Evolutionary conservation across 2,797 vertebrate species (phyloP).

Genomic region (Sebastes glaucus): DNA sequence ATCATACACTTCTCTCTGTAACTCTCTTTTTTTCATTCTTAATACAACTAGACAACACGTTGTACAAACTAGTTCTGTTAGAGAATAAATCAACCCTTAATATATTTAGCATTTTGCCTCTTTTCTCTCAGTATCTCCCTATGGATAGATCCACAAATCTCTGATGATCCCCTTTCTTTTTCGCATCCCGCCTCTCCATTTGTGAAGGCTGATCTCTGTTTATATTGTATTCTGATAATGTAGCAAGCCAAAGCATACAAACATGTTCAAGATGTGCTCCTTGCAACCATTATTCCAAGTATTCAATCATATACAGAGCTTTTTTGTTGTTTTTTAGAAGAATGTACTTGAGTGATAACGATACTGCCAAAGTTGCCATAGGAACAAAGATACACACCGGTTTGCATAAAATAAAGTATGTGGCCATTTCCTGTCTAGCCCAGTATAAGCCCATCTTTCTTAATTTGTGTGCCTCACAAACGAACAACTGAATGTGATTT

Average conservation of each 20-base stretch:
- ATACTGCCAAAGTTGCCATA: background rate
- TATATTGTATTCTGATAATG: background rate
- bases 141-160: background rate
- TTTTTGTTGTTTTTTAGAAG: background rate
- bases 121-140: background rate
- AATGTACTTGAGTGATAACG: background rate
- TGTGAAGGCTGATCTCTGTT: background rate
- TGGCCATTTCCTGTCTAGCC: background rate
- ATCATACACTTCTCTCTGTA: background rate
- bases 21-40: background rate
- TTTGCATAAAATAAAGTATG: background rate
- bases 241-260: background rate
- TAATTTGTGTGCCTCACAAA: background rate
- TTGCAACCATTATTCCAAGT: background rate
- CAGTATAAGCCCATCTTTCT: background rate
- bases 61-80: background rate
- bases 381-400: background rate
- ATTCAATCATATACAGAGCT: background rate
- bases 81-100: background rate
- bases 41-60: background rate
- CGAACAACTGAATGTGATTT: background rate
- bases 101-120: background rate
- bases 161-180: background rate
- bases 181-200: background rate
- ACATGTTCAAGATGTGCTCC: background rate